Percentiles rank a stretch among this genome's conserved stretches.
Conservation (phyloP, 2,113 vertebrate genomes). For the Colius striatus region DNA sequence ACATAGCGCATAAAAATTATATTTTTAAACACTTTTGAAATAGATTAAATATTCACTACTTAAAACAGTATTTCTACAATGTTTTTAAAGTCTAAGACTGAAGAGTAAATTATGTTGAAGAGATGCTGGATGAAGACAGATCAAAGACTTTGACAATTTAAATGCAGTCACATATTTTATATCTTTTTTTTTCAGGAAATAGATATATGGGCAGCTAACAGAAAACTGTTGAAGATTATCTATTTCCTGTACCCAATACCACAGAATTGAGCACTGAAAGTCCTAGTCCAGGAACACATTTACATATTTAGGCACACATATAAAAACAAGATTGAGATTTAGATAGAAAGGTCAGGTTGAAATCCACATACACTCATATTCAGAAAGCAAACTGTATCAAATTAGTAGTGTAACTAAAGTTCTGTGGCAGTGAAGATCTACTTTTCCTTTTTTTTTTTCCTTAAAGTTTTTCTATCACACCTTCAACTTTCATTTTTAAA, state of each 20-base stretch:
- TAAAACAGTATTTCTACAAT: not conserved
- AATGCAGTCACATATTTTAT: not conserved
- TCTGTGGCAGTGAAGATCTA: not conserved
- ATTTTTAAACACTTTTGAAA: not conserved
- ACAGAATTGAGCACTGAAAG: not conserved
- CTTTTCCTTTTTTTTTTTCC: not conserved
- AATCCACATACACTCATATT: not conserved
- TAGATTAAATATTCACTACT: not conserved
- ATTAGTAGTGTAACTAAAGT: not conserved
- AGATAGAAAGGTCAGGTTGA: not conserved
- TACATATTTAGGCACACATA: rapidly evolving
- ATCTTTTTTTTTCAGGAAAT: not conserved
- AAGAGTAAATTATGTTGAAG: not conserved
- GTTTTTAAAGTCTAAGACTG: not conserved
- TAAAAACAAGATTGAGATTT: not conserved
- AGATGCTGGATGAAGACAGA: not conserved
- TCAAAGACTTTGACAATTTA: not conserved
- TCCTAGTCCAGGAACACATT: not conserved
- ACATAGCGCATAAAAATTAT: not conserved
- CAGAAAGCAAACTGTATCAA: not conserved
- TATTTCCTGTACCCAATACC: not conserved
- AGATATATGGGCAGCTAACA: not conserved
- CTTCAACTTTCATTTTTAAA: not conserved
- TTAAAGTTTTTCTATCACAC: not conserved
- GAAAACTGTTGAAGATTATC: not conserved